Base-by-base conservation (phyloP, 2,113 vertebrate species). In the Aptenodytes forsteri region DNA sequence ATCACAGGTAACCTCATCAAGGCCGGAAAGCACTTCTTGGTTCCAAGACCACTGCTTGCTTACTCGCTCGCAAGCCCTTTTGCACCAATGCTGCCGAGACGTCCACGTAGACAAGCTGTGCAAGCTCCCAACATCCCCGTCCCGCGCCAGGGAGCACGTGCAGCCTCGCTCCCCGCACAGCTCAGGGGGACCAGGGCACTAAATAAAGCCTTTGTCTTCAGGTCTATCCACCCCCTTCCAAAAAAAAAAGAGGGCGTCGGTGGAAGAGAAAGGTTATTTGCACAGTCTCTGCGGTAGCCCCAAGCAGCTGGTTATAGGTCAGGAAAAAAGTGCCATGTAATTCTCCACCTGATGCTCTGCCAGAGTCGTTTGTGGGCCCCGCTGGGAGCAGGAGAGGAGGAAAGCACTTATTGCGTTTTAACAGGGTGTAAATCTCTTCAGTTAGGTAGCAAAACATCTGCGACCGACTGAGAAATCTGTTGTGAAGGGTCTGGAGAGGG, bases 331-430 rank as follows among this genome's bases (percentile, higher is more conserved):
- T 79, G 94, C 83, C 95, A 70, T 6, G 13, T 72, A 92, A 95
- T 92, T 91, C 96, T 75, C 87, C 70, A 89, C 87, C 87, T 87
- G 83, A 93, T 76, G 93, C 93, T 96, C 86, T 89, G 94, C 86
- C 86, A 87, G 93, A 92, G 87, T 36, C 52, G 76, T 89, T 76
- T 84, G 89, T 8, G 78, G 77, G 88, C 19, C 89, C 86, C 4
- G 2, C n/a, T 72, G 91, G 86, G 93, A 89, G 69, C 50, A 9
- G 38, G 56, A 67, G 83, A 69, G 72, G 32, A 89, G 56, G 55
- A 87, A 96, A 94, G 27, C 26, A 34, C 67, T 96, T 79, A 69
- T 0, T 81, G 89, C 58, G 2, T 47, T 94, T 90, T 91, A 94
- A 88, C 87, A 73, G 87, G 75, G 75, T 71, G 91, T 72, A 91